Evolutionary conservation across 2,888 invertebrate species (phyloP).

Genomic region (Pogonocherus hispidulus): DNA sequence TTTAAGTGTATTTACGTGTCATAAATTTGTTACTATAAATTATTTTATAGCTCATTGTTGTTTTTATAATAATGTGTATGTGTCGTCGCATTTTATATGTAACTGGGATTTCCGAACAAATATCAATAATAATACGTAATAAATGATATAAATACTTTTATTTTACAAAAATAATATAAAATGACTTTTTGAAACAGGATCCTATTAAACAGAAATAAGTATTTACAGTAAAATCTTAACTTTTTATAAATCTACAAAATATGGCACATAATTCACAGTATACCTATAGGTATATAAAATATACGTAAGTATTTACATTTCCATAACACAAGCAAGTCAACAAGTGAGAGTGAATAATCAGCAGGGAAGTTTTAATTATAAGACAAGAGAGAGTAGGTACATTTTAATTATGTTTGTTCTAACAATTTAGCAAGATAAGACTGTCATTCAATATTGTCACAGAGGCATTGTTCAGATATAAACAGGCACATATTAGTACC

Average conservation of each 20-base stretch:
- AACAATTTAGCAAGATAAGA: too few relatives aligned
- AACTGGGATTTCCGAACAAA: neutral
- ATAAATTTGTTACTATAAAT: neutral
- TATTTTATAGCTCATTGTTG: neutral
- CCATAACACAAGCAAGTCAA: neutral
- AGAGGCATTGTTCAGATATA: too few relatives aligned
- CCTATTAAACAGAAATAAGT: conserved; percentile 13
- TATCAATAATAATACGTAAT: neutral
- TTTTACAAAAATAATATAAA: conserved; percentile 38
- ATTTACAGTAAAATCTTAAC: conserved; percentile 18
- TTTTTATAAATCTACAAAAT: neutral
- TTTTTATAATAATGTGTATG: neutral
- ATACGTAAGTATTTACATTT: conserved; percentile 9
- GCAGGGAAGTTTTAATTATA: too few relatives aligned
- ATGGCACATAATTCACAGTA: conserved; percentile 29
- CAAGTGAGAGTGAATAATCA: neutral
- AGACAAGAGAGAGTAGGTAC: too few relatives aligned
- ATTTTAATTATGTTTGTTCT: too few relatives aligned
- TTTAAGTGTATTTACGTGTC: neutral
- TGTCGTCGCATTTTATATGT: neutral
- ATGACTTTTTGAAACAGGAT: conserved; percentile 30
- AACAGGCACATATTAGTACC: too few relatives aligned
- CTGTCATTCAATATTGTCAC: too few relatives aligned
- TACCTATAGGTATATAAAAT: too few relatives aligned
- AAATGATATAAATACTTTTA: conserved; percentile 10